Percentiles rank a stretch among this genome's conserved stretches.
Evolutionary conservation across 2,113 vertebrate species (phyloP).

Genomic region (Hydropotes inermis): DNA sequence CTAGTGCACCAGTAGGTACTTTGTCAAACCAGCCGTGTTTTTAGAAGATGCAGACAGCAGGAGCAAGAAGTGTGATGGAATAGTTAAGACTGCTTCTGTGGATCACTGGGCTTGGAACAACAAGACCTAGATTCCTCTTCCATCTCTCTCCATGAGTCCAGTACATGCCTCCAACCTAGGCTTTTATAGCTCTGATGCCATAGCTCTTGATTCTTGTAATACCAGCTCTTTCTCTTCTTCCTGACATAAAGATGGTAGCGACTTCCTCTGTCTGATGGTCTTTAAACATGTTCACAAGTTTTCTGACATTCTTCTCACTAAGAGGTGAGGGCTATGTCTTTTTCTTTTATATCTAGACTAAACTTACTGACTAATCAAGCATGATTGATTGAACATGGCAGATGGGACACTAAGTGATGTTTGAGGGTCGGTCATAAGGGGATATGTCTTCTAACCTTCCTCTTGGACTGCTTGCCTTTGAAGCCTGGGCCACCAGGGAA

Average conservation of each 20-base stretch:
- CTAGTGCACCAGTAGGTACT: too few relatives aligned
- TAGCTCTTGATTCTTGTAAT: neutral
- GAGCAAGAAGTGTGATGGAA: neutral
- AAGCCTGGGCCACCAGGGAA: neutral
- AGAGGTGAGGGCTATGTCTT: neutral
- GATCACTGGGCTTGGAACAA: neutral
- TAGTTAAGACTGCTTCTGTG: neutral
- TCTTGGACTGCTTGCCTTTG: neutral
- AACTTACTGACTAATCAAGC: neutral
- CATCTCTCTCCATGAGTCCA: neutral
- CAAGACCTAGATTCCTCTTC: neutral
- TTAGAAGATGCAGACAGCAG: neutral
- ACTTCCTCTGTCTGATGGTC: neutral
- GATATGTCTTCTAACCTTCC: neutral
- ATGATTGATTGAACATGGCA: neutral
- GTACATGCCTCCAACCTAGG: neutral
- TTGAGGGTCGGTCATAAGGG: neutral
- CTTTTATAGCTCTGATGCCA: neutral
- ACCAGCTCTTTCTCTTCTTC: neutral
- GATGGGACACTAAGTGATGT: neutral
- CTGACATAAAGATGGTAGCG: neutral
- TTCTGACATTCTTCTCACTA: neutral
- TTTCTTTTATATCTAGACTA: neutral
- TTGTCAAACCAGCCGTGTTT: neutral
- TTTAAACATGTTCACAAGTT: neutral